A percentile compares a stretch with the other conserved stretches of the same genome.
These are phyloP conservation scores for Noctua fimbriata DNA, from an alignment of 2,888 invertebrate species.

Conservation along the genomic window DNA sequence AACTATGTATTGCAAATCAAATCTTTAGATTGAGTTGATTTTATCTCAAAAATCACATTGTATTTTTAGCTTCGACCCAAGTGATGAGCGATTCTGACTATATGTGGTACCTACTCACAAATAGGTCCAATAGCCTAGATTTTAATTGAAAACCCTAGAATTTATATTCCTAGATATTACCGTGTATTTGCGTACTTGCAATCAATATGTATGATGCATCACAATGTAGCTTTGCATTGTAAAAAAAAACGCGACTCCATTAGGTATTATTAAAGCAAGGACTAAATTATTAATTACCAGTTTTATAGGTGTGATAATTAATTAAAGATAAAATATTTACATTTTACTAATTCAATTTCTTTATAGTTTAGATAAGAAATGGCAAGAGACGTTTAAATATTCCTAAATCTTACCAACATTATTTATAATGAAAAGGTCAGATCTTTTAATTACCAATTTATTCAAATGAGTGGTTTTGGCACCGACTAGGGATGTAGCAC, in stretches of 20 bases:
- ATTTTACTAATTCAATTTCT: neutral
- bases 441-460: constrained; percentile 16
- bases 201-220: neutral
- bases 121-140: neutral
- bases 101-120: neutral
- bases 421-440: neutral
- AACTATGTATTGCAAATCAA: constrained; percentile 84
- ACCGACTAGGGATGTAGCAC: neutral
- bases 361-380: neutral
- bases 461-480: constrained; percentile 5
- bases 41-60: constrained; percentile 85
- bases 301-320: constrained; percentile 3
- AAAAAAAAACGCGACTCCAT: neutral
- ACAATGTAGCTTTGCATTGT: neutral
- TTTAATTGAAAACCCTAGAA: neutral
- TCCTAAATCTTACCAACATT: neutral
- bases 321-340: constrained; percentile 2
- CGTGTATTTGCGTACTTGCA: neutral
- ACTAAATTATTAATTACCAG: neutral
- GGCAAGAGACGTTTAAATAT: neutral
- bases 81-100: constrained; percentile 46
- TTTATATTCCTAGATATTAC: neutral
- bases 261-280: neutral
- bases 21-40: constrained; percentile 85
- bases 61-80: constrained; percentile 76